These are phyloP conservation scores for Dryococelus australis DNA, from an alignment of 2,888 invertebrate genomes.

Conservation along the genomic window DNA sequence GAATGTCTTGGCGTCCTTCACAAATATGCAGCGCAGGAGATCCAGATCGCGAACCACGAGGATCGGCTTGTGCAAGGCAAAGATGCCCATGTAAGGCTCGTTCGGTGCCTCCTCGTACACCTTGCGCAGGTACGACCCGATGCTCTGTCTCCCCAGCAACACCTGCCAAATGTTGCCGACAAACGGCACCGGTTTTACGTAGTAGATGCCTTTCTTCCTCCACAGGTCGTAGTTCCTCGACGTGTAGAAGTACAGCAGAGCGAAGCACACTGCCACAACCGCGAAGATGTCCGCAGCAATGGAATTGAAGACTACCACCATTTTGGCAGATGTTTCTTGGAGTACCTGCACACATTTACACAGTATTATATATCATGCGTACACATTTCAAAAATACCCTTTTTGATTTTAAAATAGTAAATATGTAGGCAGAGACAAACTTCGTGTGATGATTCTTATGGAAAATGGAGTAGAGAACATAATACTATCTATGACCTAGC, in stretches of 20 bases:
- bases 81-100: slow-evolving; percentile 33
- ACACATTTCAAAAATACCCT: too few species aligned
- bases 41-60: slow-evolving; percentile 32
- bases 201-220: slow-evolving; percentile 31
- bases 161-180: slow-evolving; percentile 37
- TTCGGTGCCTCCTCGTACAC: slow-evolving; percentile 28
- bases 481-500: too few species aligned
- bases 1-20: slow-evolving; percentile 36
- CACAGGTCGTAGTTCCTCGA: slow-evolving; percentile 37
- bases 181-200: slow-evolving; percentile 34
- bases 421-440: too few species aligned
- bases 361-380: too few species aligned
- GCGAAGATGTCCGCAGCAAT: background rate
- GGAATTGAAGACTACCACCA: background rate
- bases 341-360: background rate
- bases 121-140: background rate
- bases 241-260: slow-evolving; percentile 31
- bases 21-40: slow-evolving; percentile 27
- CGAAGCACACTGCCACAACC: background rate
- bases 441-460: too few species aligned
- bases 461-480: too few species aligned
- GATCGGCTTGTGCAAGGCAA: slow-evolving; percentile 31
- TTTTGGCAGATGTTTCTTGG: background rate
- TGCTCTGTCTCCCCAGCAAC: slow-evolving; percentile 28
- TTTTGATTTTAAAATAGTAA: too few species aligned